Conservation (phyloP, 2,888 invertebrate species). For the Pachliopta kotzebuea region DNA sequence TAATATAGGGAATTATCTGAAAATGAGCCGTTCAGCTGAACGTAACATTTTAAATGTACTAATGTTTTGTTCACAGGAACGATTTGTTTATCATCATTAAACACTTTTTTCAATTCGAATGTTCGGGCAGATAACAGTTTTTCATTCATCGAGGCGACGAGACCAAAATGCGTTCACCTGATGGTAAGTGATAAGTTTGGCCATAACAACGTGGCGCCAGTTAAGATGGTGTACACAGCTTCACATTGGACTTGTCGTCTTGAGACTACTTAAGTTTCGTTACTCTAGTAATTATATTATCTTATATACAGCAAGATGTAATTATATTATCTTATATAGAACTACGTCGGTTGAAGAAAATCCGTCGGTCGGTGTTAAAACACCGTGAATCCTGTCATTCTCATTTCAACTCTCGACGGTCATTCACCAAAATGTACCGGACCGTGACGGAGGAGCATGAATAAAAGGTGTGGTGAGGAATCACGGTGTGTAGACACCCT, state of each 20-base stretch:
- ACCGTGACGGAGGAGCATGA: conserved; percentile 67
- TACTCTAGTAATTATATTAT: too few species aligned
- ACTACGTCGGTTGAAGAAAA: conserved; percentile 42
- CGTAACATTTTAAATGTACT: neutral
- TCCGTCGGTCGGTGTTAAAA: conserved; percentile 59
- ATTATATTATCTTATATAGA: conserved; percentile 12
- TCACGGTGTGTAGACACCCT: conserved; percentile 73
- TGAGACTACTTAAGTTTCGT: too few species aligned
- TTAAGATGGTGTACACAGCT: too few species aligned
- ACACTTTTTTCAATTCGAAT: neutral
- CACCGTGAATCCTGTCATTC: conserved; percentile 77
- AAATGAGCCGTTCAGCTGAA: conserved; percentile 23
- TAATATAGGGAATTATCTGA: conserved; percentile 17
- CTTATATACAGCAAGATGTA: conserved; percentile 15
- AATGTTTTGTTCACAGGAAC: neutral
- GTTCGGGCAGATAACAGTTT: too few species aligned
- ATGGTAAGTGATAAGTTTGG: too few species aligned
- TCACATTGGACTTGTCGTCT: too few species aligned
- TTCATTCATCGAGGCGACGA: too few species aligned
- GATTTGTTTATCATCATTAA: neutral
- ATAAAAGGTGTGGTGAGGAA: conserved; percentile 74
- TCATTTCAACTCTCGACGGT: conserved; percentile 70
- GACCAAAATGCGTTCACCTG: too few species aligned
- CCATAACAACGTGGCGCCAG: too few species aligned
- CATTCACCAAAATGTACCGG: conserved; percentile 73